Evolutionary conservation across 2,113 vertebrate genomes (phyloP).

Genomic region (Zosterops japonicus): DNA sequence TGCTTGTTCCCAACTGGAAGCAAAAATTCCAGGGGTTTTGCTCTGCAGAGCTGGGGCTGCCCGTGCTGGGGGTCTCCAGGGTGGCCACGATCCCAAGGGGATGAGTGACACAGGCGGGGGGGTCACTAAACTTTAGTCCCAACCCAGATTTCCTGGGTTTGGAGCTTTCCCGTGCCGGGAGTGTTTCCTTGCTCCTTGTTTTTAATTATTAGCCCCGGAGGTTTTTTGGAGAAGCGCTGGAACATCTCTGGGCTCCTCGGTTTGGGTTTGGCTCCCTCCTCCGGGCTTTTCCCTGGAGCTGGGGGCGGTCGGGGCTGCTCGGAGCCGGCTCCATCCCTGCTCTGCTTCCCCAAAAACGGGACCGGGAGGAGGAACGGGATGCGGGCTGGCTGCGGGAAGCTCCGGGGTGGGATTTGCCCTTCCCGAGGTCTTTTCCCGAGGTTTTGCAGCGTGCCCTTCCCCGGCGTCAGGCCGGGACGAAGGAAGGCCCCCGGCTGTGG

Average conservation of each 20-base stretch:
- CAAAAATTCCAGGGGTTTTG: not conserved
- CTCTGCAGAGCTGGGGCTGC: not conserved
- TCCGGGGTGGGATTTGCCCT: not conserved
- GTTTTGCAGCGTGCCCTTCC: not conserved
- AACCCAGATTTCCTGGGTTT: not conserved
- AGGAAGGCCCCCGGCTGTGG: not conserved
- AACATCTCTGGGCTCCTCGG: not conserved
- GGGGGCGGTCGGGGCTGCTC: not conserved
- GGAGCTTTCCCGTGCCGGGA: not conserved
- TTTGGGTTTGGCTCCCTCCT: not conserved
- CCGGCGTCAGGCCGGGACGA: not conserved
- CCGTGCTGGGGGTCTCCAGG: accelerated
- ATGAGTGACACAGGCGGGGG: accelerated
- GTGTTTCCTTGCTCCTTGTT: not conserved
- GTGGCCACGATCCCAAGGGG: accelerated
- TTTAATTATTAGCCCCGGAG: not conserved
- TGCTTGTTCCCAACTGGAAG: not conserved
- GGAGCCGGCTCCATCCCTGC: not conserved
- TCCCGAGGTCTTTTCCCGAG: accelerated
- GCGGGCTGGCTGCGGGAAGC: accelerated
- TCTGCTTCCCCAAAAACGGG: not conserved
- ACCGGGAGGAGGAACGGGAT: not conserved
- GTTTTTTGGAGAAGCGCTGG: not conserved
- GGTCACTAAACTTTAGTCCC: too few species aligned
- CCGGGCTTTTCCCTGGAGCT: accelerated